phyloP scores from a whole-genome alignment of 1,140 invertebrate species.

The Dendrolimus kikuchii region DNA sequence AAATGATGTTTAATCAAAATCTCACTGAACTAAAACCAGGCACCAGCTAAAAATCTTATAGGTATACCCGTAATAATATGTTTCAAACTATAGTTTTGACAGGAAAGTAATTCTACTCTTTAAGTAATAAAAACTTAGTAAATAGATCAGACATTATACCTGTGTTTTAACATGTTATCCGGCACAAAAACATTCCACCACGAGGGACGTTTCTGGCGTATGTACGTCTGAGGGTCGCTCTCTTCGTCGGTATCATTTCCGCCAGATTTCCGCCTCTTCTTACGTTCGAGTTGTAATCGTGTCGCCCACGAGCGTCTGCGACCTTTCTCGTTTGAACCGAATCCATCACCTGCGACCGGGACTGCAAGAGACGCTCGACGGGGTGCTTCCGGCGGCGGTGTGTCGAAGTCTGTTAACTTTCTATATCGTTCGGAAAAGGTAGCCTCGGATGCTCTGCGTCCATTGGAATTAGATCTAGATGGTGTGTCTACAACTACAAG shows the following conservation, averaged over 20 bases:
- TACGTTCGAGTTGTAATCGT: constrained; percentile 59
- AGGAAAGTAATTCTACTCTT: too few species aligned
- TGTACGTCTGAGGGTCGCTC: constrained; percentile 66
- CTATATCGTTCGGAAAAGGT: constrained; percentile 57
- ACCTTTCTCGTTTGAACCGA: constrained; percentile 75
- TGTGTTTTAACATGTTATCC: constrained; percentile 78
- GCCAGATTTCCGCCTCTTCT: constrained; percentile 64
- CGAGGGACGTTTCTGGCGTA: constrained; percentile 82
- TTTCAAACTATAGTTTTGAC: too few species aligned
- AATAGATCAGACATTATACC: constrained; percentile 45
- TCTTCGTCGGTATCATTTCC: constrained; percentile 70
- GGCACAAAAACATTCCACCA: constrained; percentile 91
- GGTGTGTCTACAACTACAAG: constrained; percentile 40
- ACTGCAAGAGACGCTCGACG: constrained; percentile 83
- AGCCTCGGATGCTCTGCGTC: constrained; percentile 55
- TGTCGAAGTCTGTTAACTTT: constrained; percentile 70
- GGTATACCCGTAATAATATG: too few species aligned
- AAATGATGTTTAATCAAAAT: too few species aligned
- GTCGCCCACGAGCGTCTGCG: constrained; percentile 75
- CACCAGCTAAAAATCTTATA: too few species aligned
- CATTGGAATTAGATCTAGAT: constrained; percentile 41
- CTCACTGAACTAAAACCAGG: too few species aligned
- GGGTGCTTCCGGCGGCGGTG: constrained; percentile 50
- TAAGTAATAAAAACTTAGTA: too few species aligned
- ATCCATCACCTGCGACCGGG: constrained; percentile 65